Evolutionary conservation across 1,140 invertebrate genomes (phyloP).

Genomic region (Drosophila nigromelanica): DNA sequence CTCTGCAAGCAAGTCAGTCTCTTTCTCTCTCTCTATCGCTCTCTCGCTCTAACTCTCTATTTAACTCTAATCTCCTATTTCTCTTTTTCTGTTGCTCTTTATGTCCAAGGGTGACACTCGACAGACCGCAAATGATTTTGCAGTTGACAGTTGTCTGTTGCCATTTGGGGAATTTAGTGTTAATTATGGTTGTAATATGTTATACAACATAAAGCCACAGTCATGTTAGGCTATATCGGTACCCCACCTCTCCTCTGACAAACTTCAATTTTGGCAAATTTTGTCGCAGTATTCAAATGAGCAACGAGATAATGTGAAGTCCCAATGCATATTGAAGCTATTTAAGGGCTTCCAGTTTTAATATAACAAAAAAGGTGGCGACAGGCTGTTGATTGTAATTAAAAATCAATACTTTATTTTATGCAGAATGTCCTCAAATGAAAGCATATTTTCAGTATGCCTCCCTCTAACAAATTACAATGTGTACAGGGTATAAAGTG

Average conservation of each 20-base stretch:
- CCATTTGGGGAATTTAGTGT: slow-evolving; percentile 74
- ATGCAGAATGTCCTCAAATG: too few species aligned
- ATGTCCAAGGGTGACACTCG: slow-evolving; percentile 17
- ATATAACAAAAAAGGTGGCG: too few species aligned
- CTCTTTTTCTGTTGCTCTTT: neutral
- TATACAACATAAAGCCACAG: slow-evolving; percentile 58
- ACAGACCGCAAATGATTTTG: slow-evolving; percentile 69
- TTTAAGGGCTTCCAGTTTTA: too few species aligned
- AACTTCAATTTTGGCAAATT: neutral
- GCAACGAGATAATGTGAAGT: too few species aligned
- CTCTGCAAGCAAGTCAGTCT: slow-evolving; percentile 23
- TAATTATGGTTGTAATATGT: slow-evolving; percentile 76
- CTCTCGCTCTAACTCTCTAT: neutral
- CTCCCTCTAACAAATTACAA: too few species aligned
- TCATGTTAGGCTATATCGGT: slow-evolving; percentile 1
- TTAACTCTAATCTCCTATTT: neutral
- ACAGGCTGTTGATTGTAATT: too few species aligned
- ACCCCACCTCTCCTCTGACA: neutral
- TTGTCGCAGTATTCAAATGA: slow-evolving; percentile 19
- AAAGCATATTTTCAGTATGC: too few species aligned
- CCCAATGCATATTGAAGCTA: too few species aligned
- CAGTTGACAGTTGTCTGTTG: slow-evolving; percentile 74
- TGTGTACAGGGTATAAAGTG: too few species aligned
- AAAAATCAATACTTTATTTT: too few species aligned
- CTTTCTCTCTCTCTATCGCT: neutral